Conservation (phyloP, 2,888 invertebrate genomes). For the Apomyelois bistriatella region DNA sequence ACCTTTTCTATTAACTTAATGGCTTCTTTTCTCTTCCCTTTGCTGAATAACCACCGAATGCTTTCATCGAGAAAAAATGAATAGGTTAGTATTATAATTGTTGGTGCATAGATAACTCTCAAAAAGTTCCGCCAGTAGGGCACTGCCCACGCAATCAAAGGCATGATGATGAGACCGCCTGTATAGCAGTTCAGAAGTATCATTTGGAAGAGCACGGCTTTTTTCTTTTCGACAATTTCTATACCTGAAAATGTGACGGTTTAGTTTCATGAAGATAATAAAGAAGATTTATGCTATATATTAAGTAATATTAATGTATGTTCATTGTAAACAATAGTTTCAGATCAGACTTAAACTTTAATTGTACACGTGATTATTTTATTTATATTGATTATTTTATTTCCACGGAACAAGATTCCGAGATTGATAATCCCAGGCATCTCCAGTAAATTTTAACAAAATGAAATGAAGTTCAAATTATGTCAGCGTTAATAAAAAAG, state of each 20-base stretch:
- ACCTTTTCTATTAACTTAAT: conserved; percentile 58
- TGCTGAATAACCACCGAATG: conserved; percentile 69
- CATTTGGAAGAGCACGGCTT: conserved; percentile 64
- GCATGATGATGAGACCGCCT: conserved; percentile 60
- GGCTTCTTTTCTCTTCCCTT: conserved; percentile 56
- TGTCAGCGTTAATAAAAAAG: too few species aligned
- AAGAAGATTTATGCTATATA: too few species aligned
- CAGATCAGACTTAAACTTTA: too few species aligned
- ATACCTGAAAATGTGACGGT: conserved; percentile 47
- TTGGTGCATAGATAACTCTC: conserved; percentile 64
- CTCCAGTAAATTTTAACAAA: too few species aligned
- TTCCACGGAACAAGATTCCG: too few species aligned
- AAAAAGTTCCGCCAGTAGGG: conserved; percentile 71
- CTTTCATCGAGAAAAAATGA: conserved; percentile 67
- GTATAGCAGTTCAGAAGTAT: conserved; percentile 69
- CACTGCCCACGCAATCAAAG: conserved; percentile 63
- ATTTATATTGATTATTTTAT: too few species aligned
- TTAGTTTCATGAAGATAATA: not conserved
- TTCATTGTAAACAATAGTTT: not conserved
- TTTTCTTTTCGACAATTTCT: conserved; percentile 67
- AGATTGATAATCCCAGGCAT: too few species aligned
- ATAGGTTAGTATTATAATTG: conserved; percentile 58
- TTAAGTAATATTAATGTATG: too few species aligned
- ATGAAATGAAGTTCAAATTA: too few species aligned
- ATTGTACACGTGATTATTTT: too few species aligned